These are phyloP conservation scores for Scrobipalpa costella DNA, from an alignment of 2,888 invertebrate species.

Conservation along the genomic window DNA sequence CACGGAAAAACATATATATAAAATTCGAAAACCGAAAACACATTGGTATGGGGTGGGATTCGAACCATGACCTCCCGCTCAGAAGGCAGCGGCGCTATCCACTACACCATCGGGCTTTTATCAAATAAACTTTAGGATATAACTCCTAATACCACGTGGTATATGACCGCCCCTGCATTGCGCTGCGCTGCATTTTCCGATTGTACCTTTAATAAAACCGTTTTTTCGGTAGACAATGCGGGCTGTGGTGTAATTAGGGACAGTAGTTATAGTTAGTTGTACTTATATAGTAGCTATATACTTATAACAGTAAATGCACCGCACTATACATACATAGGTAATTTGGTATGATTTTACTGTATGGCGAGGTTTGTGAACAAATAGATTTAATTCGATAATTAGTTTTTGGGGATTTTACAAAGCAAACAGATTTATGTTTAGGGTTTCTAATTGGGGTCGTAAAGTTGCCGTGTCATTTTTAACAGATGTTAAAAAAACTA, in stretches of 20 bases:
- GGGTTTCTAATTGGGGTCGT: neutral
- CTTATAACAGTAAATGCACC: constrained; percentile 5
- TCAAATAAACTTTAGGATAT: no score
- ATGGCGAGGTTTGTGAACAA: constrained; percentile 2
- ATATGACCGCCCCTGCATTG: neutral
- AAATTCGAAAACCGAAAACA: no score
- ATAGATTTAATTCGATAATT: constrained; percentile 11
- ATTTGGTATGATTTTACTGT: neutral
- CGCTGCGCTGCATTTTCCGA: neutral
- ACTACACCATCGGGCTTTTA: no score
- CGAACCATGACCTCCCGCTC: no score
- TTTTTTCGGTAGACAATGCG: constrained; percentile 21
- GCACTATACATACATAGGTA: neutral
- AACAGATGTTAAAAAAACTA: no score
- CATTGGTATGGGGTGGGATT: no score
- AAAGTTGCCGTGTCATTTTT: no score
- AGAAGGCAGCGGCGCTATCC: no score
- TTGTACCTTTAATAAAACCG: neutral
- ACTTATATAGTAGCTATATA: neutral
- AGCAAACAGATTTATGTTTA: neutral
- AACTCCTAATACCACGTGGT: neutral
- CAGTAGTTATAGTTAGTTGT: no score
- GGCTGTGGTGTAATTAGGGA: constrained; percentile 2
- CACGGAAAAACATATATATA: no score
- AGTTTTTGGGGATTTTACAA: neutral